Base-by-base conservation (phyloP, 2,888 invertebrate genomes). In the Teleogryllus oceanicus region DNA sequence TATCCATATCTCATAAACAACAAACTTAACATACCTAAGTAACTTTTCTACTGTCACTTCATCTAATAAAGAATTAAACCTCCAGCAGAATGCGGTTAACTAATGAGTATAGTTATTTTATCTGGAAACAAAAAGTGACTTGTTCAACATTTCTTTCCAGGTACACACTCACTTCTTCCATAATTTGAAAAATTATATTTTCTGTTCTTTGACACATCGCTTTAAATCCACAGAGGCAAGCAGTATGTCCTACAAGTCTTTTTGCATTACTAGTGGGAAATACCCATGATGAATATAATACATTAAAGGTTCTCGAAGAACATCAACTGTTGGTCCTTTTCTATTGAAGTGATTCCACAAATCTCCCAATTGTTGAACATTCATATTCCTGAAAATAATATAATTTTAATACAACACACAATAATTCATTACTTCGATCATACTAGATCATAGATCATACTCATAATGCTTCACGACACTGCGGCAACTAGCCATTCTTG, bases 101-200 rank as follows among this genome's bases (percentile, higher is more conserved):
- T n/a, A 82, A 37, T 49, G 79, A 3, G 80, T 75, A 11, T 78
- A 37, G 10, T 80, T 77, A 49, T 76, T 12, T 74, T 77, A 79
- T 79, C 79, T 11, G 79, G n/a, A n/a, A 75, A 49, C 80, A 80
- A 24, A 82, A 76, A 50, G 80, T 74, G 10, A 81, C 76, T 49
- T 81, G 80, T 50, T 82, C 82, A 18, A 81, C 20, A 80, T 77
- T 82, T 75, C 78, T 80, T 75, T 82, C 79, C 51, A 82, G 24
- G 50, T 77, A 77, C 11, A 76, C 37, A 49, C 82, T 78, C n/a
- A 81, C 75, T 76, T 82, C 82, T 74, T 82, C 82, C n/a, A 82
- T 76, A 18, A 82, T 79, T 50, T 82, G 82, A 50, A 78, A 81
- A 62, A 82, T 82, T 24, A 82, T 77, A 74, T 80, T 80, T 82